Conservation (phyloP, 1,140 invertebrate genomes). For the Rhyzopertha dominica region DNA sequence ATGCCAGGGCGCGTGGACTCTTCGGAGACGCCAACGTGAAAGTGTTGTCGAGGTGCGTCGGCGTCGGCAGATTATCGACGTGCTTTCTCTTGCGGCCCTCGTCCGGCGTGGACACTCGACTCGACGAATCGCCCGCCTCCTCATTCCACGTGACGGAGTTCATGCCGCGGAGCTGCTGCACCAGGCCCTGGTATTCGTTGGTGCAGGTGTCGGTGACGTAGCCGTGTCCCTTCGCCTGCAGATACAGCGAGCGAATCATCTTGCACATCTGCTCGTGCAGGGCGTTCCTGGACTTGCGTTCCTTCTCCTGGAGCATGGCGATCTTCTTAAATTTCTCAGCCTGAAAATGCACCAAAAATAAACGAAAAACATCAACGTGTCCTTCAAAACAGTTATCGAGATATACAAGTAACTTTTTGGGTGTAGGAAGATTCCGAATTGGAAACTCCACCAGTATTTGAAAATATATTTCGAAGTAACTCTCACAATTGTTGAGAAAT, state of each 20-base stretch:
- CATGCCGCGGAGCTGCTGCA: conserved; percentile 43
- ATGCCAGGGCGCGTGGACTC: conserved; percentile 11
- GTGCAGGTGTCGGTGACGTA: conserved; percentile 24
- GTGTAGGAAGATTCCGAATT: not conserved
- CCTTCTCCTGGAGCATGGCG: conserved; percentile 22
- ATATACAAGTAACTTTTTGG: no score
- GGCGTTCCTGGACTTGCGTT: conserved; percentile 22
- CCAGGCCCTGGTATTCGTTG: conserved; percentile 27
- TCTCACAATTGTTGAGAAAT: not conserved
- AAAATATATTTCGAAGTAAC: conserved; percentile 17
- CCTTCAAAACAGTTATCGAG: no score
- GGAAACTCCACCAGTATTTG: conserved; percentile 3
- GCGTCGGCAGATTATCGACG: conserved; percentile 4
- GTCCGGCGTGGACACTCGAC: conserved; percentile 12
- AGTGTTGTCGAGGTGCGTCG: not conserved
- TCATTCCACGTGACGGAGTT: conserved; percentile 49
- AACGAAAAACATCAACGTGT: not conserved
- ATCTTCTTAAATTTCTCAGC: conserved; percentile 22
- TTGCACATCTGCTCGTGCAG: conserved; percentile 28
- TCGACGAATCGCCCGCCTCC: conserved; percentile 33
- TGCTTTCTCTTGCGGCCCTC: conserved; percentile 17
- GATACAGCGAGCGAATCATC: conserved; percentile 26
- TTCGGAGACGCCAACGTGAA: conserved; percentile 7
- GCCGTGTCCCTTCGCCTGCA: conserved; percentile 28
- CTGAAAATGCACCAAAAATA: conserved; percentile 20